Percentiles rank a stretch among this genome's conserved stretches.
These are phyloP conservation scores for Characodon lateralis DNA, from an alignment of 2,797 vertebrate species.

Conservation along the genomic window DNA sequence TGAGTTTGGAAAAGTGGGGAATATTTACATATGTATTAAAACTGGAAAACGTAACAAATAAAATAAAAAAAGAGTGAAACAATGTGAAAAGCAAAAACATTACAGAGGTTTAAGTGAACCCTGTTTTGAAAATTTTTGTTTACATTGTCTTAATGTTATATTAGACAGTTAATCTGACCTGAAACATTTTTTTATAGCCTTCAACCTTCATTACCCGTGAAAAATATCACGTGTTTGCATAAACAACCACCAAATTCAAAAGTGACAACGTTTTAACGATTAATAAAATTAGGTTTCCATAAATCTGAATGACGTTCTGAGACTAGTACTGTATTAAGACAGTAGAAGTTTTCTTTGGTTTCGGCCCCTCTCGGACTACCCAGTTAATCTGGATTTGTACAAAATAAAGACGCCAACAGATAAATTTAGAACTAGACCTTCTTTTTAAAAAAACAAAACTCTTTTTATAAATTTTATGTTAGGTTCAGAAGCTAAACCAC, in stretches of 20 bases:
- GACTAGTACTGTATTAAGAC: neutral
- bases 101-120: neutral
- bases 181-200: neutral
- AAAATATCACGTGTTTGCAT: neutral
- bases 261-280: neutral
- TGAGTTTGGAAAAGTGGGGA: neutral
- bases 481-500: constrained; percentile 36
- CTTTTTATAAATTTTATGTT: constrained; percentile 32
- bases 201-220: neutral
- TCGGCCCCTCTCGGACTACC: neutral
- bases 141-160: neutral
- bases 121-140: neutral
- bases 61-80: neutral
- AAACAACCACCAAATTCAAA: neutral
- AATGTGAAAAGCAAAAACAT: neutral
- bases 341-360: neutral
- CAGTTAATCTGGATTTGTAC: neutral
- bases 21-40: neutral
- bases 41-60: neutral
- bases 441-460: neutral
- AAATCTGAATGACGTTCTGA: neutral
- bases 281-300: neutral
- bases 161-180: neutral
- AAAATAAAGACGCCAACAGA: neutral
- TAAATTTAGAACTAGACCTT: neutral